Evolutionary conservation across 2,888 invertebrate species (phyloP), one percentile per base, ranked within the genome.

Genomic region (Helicoverpa assulta): DNA sequence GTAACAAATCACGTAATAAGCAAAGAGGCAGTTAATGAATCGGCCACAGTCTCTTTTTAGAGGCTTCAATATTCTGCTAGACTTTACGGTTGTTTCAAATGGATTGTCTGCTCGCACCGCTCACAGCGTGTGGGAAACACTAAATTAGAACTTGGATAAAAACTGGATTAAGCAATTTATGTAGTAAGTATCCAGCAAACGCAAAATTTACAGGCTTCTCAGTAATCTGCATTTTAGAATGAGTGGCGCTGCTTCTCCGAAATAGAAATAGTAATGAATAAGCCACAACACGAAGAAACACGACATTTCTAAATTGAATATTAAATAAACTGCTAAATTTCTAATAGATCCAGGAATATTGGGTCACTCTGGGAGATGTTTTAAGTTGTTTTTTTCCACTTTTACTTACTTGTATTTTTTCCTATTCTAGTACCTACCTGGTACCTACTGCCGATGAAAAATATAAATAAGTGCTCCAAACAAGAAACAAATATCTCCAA

Each of bases 1-100:
- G 73, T 81, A 67, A 69, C 84, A 70, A 81, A 83, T 77, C 73
- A 63, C 37, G 26, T 83, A 81, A 83, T 81, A 75, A 73, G 71
- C 84, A 77, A 66, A 73, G 64, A 77, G 72, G 59, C 69, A 64
- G 63, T 61, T 77, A 81, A 79, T 72, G 76, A 73, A 76, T 73
- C 64, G 47, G 51, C 61, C 67, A 60, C 73, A 75, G 66, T 74
- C 76, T 76, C 59, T 56, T 69, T 81, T 67, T 64, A 66, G 62
- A 71, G 53, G 37, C 21, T 56, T 19, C n/a, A 59, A 58, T 57
- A 55, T 67, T 65, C 67, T 76, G 70, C 55, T 67, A 60, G 58
- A 69, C 33, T 76, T 53, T 61, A 70, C 64, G 55, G 40, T 56
- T 63, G 68, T 76, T 71, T 72, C 68, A 50, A 84, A 78, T 84